These are phyloP conservation scores for Polydrusus pterygomalis DNA, from an alignment of 2,888 invertebrate genomes.

Conservation along the genomic window DNA sequence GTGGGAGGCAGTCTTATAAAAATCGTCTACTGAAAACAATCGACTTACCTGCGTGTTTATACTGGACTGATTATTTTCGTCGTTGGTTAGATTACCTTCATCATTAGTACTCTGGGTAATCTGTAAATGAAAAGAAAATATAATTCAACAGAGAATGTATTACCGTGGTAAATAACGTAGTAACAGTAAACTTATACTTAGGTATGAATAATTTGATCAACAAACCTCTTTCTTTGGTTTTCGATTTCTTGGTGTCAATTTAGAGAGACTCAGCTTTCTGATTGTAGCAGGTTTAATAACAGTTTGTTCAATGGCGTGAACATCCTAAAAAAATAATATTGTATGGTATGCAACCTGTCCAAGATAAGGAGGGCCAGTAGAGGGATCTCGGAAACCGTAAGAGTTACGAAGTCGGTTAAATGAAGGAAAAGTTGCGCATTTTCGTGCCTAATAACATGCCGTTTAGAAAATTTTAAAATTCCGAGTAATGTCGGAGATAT, in stretches of 20 bases:
- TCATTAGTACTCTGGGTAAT: conserved; percentile 12
- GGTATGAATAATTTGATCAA: background rate
- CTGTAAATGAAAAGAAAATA: conserved; percentile 22
- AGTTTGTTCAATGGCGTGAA: conserved; percentile 42
- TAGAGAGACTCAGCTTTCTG: conserved; percentile 42
- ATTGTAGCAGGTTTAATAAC: conserved; percentile 51
- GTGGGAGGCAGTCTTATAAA: too few relatives aligned
- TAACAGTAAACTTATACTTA: background rate
- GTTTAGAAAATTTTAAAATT: too few relatives aligned
- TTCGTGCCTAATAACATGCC: too few relatives aligned
- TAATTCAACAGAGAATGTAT: background rate
- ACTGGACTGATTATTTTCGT: conserved; percentile 31
- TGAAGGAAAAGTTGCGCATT: too few relatives aligned
- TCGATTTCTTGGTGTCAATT: conserved; percentile 40
- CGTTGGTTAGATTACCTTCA: background rate
- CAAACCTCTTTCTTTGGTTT: conserved; percentile 36
- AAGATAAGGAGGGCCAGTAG: too few relatives aligned
- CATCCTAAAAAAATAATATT: conserved; percentile 47
- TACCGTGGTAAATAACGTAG: background rate
- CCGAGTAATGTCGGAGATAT: too few relatives aligned
- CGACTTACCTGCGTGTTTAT: conserved; percentile 50
- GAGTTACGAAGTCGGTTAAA: too few relatives aligned
- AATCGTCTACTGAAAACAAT: too few relatives aligned
- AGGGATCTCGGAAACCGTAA: too few relatives aligned
- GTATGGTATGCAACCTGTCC: too few relatives aligned